Evolutionary conservation across 2,797 vertebrate genomes (phyloP).

Genomic region (Zenarchopterus dispar): DNA sequence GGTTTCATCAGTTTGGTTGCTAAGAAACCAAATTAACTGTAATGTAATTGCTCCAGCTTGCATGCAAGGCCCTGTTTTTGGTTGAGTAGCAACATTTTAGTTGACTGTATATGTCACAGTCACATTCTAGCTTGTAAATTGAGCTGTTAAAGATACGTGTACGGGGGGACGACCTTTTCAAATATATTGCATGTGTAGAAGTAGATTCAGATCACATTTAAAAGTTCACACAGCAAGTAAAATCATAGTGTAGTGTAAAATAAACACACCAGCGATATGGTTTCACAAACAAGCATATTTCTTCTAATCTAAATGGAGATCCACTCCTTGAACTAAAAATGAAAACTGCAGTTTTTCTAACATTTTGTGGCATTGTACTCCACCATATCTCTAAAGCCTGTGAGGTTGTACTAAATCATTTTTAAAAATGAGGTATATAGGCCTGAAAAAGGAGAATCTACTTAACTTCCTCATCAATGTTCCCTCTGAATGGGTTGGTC

Average conservation of each 20-base stretch:
- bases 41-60: conserved; percentile 74
- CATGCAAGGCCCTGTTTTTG: conserved; percentile 72
- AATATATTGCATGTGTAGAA: conserved; percentile 78
- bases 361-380: conserved; percentile 35
- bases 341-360: conserved; percentile 34
- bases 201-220: conserved; percentile 61
- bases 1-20: conserved; percentile 78
- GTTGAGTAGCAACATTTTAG: conserved; percentile 66
- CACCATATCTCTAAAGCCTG: conserved; percentile 39
- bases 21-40: conserved; percentile 76
- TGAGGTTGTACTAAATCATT: conserved; percentile 43
- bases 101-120: conserved; percentile 48
- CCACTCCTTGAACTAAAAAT: conserved; percentile 32
- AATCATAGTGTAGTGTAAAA: conserved; percentile 57
- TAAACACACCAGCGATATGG: conserved; percentile 60
- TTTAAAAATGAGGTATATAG: conserved; percentile 4
- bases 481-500: conserved; percentile 46
- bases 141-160: conserved; percentile 55
- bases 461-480: conserved; percentile 21
- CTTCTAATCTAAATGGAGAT: conserved; percentile 36
- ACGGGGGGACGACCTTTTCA: conserved; percentile 49
- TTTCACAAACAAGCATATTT: conserved; percentile 45
- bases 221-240: conserved; percentile 40
- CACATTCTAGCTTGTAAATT: conserved; percentile 70
- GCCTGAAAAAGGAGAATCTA: background rate